Evolutionary conservation across 2,113 vertebrate species (phyloP).

Genomic region (Menura novaehollandiae): DNA sequence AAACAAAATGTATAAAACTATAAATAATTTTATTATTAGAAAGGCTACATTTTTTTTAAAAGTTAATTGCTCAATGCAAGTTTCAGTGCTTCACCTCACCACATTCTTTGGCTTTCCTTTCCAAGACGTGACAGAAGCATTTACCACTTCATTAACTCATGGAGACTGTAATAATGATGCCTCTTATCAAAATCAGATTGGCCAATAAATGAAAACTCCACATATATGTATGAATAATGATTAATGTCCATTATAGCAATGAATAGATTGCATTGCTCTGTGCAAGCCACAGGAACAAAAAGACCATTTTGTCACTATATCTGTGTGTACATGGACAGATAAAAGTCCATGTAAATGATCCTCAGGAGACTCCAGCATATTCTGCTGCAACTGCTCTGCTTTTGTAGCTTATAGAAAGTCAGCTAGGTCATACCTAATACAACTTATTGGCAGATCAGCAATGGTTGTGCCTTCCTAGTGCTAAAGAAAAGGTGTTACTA

Average conservation of each 20-base stretch:
- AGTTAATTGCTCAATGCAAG: no score
- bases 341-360: neutral
- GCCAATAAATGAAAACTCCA: constrained; percentile 20
- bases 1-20: neutral
- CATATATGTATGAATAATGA: neutral
- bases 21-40: neutral
- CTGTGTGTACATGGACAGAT: neutral
- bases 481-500: neutral
- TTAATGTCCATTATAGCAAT: neutral
- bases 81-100: neutral
- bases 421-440: neutral
- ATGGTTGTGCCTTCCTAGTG: neutral
- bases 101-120: neutral
- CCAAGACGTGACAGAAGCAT: neutral
- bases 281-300: constrained; percentile 3
- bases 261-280: constrained; percentile 1
- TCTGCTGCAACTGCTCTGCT: neutral
- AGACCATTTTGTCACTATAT: neutral
- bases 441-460: neutral
- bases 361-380: neutral
- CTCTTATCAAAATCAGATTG: constrained; percentile 8
- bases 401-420: neutral
- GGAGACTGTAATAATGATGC: neutral
- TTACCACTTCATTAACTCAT: constrained; percentile 36
- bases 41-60: neutral